Base-by-base conservation (phyloP, 2,113 vertebrate genomes). In the Acanthochromis polyacanthus region DNA sequence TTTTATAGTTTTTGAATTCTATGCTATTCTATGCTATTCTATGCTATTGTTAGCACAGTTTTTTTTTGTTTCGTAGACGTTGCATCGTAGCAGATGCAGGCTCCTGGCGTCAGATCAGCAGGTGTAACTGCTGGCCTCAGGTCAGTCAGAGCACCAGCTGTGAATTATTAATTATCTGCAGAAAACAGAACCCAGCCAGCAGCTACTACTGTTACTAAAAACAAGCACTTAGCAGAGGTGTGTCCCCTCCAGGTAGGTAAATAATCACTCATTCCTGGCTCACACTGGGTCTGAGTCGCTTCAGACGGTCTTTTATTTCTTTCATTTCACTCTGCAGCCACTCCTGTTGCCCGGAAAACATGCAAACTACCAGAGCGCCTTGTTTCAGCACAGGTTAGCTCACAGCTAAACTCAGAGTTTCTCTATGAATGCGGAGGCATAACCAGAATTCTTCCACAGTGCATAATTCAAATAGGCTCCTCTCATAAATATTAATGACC, bases 161-260 rank as follows among this genome's bases (percentile, higher is more conserved):
- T 92, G 70, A 88, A 92, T 87, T 75, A 91, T 90, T 89, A 55
- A 92, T 65, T 7, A 25, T 17, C 20, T 30, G 72, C 28, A 22
- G 46, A n/a, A 58, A 82, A 63, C 20, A 19, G 23, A 43, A 32
- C 25, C 51, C 0, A 1, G 10, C 66, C 17, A 30, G 25, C 30
- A 81, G 19, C 63, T 11, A 40, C 65, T 82, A 50, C 57, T 3
- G 64, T 72, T 62, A 75, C 64, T 28, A 65, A 60, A 79, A 68
- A 22, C 76, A 88, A 88, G 81, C 78, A 84, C 43, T 52, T 10
- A 15, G 15, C 14, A 0, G 22, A 69, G 83, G 78, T 55, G 73
- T 82, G 75, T 22, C 77, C n/a, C 67, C 22, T 30, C 25, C 0
- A 2, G 12, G n/a, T 4, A 48, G 66, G 51, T 38, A 50, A 81